A percentile compares a stretch with the other conserved stretches of the same genome.
Evolutionary conservation across 2,797 vertebrate genomes (phyloP).

Genomic region (Knipowitschia caucasica): DNA sequence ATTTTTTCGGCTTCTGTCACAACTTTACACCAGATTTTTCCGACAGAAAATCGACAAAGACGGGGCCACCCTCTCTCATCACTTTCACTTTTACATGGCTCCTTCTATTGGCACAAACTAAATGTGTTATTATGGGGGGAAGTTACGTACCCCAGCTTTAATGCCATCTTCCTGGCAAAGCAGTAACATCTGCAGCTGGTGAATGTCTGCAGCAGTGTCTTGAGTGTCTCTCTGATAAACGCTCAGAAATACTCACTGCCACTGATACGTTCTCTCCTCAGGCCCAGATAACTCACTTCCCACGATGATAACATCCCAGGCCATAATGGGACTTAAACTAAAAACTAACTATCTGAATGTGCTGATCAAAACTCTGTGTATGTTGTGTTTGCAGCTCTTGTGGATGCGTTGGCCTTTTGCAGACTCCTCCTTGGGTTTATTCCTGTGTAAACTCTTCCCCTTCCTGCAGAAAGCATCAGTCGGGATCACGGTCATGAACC

Average conservation of each 20-base stretch:
- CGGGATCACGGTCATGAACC: constrained; percentile 93
- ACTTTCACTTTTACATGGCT: too few species aligned
- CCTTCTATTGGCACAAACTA: too few species aligned
- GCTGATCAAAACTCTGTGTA: constrained; percentile 16
- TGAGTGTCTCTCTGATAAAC: constrained; percentile 47
- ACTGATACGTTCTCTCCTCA: not conserved
- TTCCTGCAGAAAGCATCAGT: constrained; percentile 95
- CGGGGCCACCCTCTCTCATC: too few species aligned
- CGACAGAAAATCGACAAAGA: too few species aligned
- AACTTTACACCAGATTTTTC: too few species aligned
- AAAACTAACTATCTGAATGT: not conserved
- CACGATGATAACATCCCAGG: not conserved
- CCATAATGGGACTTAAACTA: too few species aligned
- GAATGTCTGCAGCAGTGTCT: constrained; percentile 13
- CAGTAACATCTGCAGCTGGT: too few species aligned
- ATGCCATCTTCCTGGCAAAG: not conserved
- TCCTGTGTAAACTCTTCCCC: constrained; percentile 91
- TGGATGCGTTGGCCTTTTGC: constrained; percentile 85
- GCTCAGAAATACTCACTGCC: constrained; percentile 27
- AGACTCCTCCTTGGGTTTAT: constrained; percentile 77
- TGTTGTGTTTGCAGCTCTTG: constrained; percentile 76
- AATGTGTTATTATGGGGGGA: too few species aligned
- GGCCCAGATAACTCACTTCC: not conserved
- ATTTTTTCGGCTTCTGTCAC: too few species aligned
- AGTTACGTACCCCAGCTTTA: not conserved